Base-by-base conservation (phyloP, 2,113 vertebrate genomes). In the Perccottus glenii region DNA sequence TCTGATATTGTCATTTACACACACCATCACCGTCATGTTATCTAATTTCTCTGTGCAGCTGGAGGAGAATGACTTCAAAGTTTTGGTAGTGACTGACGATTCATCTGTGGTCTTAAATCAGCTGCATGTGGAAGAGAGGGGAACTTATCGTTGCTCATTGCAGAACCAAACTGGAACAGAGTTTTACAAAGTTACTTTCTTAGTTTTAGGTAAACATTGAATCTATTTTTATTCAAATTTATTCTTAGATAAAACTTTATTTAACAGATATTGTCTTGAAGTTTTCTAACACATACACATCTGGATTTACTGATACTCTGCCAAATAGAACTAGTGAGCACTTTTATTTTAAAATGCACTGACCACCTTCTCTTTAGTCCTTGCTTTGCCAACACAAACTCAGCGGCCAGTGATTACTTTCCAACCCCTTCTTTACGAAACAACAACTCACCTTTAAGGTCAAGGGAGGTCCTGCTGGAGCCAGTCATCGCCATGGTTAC, bases 101-200 rank as follows among this genome's bases (percentile, higher is more conserved):
- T 85, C 92, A 0, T 83, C 67, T 59, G 70, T 91, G 35, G 79
- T 93, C 32, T 75, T 93, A 70, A 93, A 92, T 82, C 89, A 93
- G 77, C 75, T 94, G 42, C 78, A 14, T 2, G 10, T 72, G 53
- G 71, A 71, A 3, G 89, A 93, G 35, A 75, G 81, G 48, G 90
- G 91, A 73, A 82, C 74, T 9, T 93, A 91, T 60, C 75, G 77
- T 58, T 93, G 93, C 76, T 82, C 85, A 52, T 81, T 92, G 50
- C 75, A 57, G 73, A 81, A 62, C 42, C 65, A 9, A 46, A 68
- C 69, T 9, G 79, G 75, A 68, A 83, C 68, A 45, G 16, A 84
- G 60, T 84, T 87, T 70, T 90, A 87, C 50, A 16, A 9, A 64
- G 78, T 78, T 38, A 62, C 52, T 60, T 90, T 90, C 61, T 60